A percentile compares a stretch with the other conserved stretches of the same genome.
Conservation (phyloP, 2,113 vertebrate species). For the Cervus canadensis region DNA sequence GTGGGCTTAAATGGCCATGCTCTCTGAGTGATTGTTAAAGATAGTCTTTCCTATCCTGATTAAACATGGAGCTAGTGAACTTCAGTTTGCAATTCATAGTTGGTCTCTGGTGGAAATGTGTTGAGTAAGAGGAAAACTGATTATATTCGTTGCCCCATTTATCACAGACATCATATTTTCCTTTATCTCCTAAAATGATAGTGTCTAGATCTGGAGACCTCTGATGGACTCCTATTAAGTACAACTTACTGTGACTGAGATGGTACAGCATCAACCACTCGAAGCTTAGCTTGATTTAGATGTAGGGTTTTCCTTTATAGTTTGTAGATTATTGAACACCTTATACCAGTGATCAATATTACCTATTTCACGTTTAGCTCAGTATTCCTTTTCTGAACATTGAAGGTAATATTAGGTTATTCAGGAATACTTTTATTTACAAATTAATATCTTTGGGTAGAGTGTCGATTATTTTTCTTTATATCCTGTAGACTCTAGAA, state of each 20-base stretch:
- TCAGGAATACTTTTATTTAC: constrained; percentile 6
- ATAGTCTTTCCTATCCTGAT: neutral
- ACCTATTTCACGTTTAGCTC: neutral
- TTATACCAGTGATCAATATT: neutral
- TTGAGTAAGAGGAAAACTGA: neutral
- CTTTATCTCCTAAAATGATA: constrained; percentile 11
- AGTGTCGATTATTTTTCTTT: constrained; percentile 8
- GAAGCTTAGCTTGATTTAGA: neutral
- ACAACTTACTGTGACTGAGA: neutral
- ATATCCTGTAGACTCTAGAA: neutral
- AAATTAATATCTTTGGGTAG: neutral
- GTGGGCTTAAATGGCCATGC: neutral
- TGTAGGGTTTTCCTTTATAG: constrained; percentile 1
- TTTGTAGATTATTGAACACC: neutral
- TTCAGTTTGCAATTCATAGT: neutral
- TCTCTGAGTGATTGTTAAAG: neutral
- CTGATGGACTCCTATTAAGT: neutral
- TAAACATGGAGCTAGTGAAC: neutral
- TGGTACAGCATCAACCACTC: neutral
- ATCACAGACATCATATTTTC: neutral
- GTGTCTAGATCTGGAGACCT: neutral
- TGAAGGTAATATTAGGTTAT: constrained; percentile 18
- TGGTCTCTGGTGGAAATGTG: neutral
- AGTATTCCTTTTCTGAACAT: constrained; percentile 38
- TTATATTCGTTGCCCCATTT: constrained; percentile 10